Evolutionary conservation across 2,888 invertebrate genomes (phyloP), one percentile per base, ranked within the genome.

Genomic region (Leptinotarsa tumamoca): DNA sequence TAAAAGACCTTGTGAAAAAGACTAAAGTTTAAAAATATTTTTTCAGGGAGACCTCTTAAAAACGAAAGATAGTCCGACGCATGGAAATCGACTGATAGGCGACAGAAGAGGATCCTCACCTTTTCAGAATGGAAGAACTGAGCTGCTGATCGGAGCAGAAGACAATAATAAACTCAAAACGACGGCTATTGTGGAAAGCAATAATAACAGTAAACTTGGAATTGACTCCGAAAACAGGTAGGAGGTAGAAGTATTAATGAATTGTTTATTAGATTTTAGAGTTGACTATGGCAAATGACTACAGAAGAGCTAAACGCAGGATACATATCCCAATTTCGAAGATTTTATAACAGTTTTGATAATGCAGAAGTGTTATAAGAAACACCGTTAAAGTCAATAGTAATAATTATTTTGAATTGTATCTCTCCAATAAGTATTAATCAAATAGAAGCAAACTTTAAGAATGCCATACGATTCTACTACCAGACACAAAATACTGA

Each of bases 101-200:
- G 89, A 85, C 85, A 88, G 87, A 83, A 87, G 91, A 79, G 89
- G 90, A 51, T 91, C 91, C 80, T 91, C 91, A 82, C 91, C 92
- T 63, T 91, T 91, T 87, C 90, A 90, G 81, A 94, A 94, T 92
- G 94, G 95, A 70, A 90, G 94, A 81, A 93, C 93, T 84, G 95
- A 95, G 89, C 91, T 94, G 85, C 90, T 94, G 86, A 91, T 95
- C 84, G 94, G 93, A 14, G 92, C 93, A 80, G 89, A 89, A 82
- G 92, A 92, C 84, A 92, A 91, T 85, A 90, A 92, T 87, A 89
- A 91, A 85, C 90, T 91, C 82, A 91, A 92, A 54, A 91, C 92
- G 43, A 91, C 92, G 68, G 89, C 92, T 81, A 90, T 91, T 75
- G 92, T 92, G 83, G 91, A 89, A 84, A 88, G 87, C 83, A 91